Evolutionary conservation across 23 tunicate genomes (phyloP), one percentile per base, ranked within the genome.

Genomic region (Trididemnum miniatum): DNA sequence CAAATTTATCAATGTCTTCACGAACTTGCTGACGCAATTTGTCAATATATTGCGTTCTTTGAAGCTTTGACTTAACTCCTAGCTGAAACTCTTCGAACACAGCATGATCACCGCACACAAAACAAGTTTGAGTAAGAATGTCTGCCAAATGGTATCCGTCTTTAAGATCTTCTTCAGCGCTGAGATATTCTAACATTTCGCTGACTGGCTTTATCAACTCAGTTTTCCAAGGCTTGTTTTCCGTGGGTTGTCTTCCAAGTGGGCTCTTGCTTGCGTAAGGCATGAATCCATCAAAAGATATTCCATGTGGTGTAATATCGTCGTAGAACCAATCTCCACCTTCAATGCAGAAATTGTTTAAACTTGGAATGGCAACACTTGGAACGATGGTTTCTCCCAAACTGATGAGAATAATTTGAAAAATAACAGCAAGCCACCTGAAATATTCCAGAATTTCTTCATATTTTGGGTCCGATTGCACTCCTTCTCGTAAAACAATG

Each of bases 251-350:
- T n/a, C 67, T 62, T 12, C 67, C 67, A 12, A 62, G 67, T 18
- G 67, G 67, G 26, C 25, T 62, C 29, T 62, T 62, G 67, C 67
- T 12, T 12, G 67, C 67, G n/a, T 62, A 26, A 20, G 67, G 67
- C 67, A 62, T 62, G 29, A n/a, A 62, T 12, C 67, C 67, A 62
- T 62, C 67, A 62, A 62, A 62, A 3, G 67, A 62, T 3, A 62
- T 62, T 22, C 67, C 67, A 62, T n/a, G 15, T 24, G 67, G 67
- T 12, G 67, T 24, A n/a, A 62, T 24, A 62, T 62, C 67, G 29
- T 24, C 67, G n/a, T 62, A 62, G n/a, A 62, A 62, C 67, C 67
- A 62, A 62, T 62, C 67, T 3, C 67, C 67, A 24, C 67, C 67
- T 20, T 62, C n/a, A 3, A 12, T 22, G n/a, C 29, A 3, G 29